Evolutionary conservation across 1,140 invertebrate genomes (phyloP).

Genomic region (Cylas formicarius): DNA sequence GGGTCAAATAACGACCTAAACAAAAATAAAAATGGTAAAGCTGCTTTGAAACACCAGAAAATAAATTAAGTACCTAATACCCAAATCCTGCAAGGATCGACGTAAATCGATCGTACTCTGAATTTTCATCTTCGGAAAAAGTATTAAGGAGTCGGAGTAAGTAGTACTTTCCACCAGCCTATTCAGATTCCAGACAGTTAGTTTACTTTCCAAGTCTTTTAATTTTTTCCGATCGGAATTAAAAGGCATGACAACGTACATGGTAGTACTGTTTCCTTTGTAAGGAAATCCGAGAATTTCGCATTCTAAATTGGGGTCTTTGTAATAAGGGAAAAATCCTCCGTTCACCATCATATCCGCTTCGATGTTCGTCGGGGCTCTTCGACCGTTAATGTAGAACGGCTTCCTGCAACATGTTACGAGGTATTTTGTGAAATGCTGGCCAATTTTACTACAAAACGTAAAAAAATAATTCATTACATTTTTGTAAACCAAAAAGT

Average conservation of each 20-base stretch:
- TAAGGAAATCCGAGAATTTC: constrained; percentile 67
- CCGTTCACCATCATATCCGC: constrained; percentile 62
- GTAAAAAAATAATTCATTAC: not conserved
- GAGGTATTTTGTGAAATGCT: not conserved
- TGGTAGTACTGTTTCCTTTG: constrained; percentile 52
- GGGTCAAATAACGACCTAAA: constrained; percentile 51
- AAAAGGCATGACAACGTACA: constrained; percentile 65
- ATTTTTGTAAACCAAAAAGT: too few species aligned
- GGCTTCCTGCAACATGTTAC: constrained; percentile 40
- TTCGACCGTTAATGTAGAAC: constrained; percentile 45
- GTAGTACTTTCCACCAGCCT: constrained; percentile 46
- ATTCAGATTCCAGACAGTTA: constrained; percentile 49
- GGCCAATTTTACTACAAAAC: not conserved
- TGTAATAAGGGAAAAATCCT: constrained; percentile 49
- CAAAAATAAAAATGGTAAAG: constrained; percentile 1
- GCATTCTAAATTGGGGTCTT: constrained; percentile 47
- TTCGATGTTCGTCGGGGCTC: constrained; percentile 42
- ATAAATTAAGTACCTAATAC: constrained; percentile 37
- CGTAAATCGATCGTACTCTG: constrained; percentile 50
- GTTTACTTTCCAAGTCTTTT: constrained; percentile 42
- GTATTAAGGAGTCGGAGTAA: constrained; percentile 47
- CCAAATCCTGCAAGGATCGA: constrained; percentile 46
- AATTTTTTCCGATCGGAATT: constrained; percentile 44
- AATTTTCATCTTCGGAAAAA: constrained; percentile 62
- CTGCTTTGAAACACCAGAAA: not conserved